Evolutionary conservation across 2,113 vertebrate species (phyloP), one percentile per base, ranked within the genome.

Genomic region (Mustela nigripes): DNA sequence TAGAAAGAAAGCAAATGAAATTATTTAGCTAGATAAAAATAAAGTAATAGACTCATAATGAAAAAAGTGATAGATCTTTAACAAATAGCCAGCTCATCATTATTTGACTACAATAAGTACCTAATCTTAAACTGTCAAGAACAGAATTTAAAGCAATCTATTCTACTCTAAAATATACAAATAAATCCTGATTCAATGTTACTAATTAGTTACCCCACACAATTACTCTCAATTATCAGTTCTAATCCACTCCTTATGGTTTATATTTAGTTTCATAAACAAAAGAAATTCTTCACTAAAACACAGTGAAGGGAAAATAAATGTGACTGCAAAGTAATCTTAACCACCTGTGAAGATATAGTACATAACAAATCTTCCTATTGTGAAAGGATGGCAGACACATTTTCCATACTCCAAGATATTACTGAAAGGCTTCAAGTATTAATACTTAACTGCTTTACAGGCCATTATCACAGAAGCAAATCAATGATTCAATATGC

Each of bases 261-360:
- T 87, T 39, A 91, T 36, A 86, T 58, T 87, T 50, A 74, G 56
- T 92, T 95, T 83, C 19, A 79, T 36, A 85, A 76, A 19, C 15
- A 26, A 84, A 73, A 95, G 50, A 87, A 96, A 92, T 48, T 50
- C 31, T 58, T 91, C 69, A 98, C 26, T 96, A 76, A 91, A 89
- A 97, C 2, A 76, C 1, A 76, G 33, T 73, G 69, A 88, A 69
- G 50, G 62, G 56, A 94, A 42, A 56, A 62, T 73, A 91, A 81
- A 95, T 39, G 36, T 48, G n/a, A 63, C 33, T 89, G 63, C 42
- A 91, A 91, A 96, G 76, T 48, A 94, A 67, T 65, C 67, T 89
- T 87, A 96, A 89, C 91, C 19, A 86, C 42, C 18, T 89, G 84
- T 86, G 67, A 85, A 82, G 91, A 82, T 31, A 71, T 0, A 65